Evolutionary conservation across 2,888 invertebrate genomes (phyloP).

Genomic region (Drosophila barbarae): DNA sequence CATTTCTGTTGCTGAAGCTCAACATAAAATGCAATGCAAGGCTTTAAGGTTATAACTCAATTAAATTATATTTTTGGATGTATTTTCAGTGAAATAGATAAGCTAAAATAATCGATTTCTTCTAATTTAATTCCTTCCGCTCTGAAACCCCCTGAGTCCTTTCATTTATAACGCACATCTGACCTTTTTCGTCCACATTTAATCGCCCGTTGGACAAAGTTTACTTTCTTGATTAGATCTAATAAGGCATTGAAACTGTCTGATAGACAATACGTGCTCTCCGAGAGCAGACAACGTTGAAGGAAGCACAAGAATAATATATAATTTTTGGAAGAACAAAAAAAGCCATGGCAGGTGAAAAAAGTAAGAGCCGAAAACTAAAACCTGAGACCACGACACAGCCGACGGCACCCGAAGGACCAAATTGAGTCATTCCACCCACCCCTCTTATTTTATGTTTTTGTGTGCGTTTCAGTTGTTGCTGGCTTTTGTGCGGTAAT

Average conservation of each 20-base stretch:
- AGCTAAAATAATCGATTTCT: neutral
- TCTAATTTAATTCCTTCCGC: neutral
- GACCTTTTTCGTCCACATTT: neutral
- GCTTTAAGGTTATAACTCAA: neutral
- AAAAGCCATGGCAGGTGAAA: constrained; percentile 1
- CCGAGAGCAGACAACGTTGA: neutral
- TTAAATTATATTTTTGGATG: neutral
- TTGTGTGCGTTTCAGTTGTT: constrained; percentile 6
- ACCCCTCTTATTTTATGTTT: neutral
- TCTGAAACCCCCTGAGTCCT: neutral
- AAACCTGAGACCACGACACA: neutral
- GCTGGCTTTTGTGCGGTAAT: constrained; percentile 51
- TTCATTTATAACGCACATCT: constrained; percentile 5
- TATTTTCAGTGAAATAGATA: neutral
- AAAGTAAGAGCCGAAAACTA: neutral
- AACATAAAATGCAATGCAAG: neutral
- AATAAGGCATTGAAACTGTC: constrained; percentile 39
- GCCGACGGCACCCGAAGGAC: constrained; percentile 7
- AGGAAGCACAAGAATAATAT: neutral
- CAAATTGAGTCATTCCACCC: constrained; percentile 10
- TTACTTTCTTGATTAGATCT: constrained; percentile 22
- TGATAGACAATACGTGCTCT: constrained; percentile 53
- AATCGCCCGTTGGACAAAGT: constrained; percentile 31
- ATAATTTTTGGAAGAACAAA: neutral
- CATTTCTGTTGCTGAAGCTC: neutral